Evolutionary conservation across 2,113 vertebrate species (phyloP).

Genomic region (Macaca mulatta): DNA sequence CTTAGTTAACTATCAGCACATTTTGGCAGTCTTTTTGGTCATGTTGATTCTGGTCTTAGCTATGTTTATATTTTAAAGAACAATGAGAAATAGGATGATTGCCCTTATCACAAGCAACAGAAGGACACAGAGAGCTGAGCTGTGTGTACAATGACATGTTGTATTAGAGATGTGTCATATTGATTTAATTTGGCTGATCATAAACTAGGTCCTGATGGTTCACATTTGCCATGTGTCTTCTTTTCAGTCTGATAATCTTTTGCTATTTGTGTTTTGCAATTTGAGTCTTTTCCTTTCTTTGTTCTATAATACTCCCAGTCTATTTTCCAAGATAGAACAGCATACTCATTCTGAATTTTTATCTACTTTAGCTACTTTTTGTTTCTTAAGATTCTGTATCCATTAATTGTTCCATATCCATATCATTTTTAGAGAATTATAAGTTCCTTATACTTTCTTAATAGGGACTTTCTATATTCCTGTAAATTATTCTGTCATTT

Average conservation of each 20-base stretch:
- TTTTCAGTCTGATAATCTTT: neutral
- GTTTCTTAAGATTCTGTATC: neutral
- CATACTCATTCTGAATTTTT: constrained; percentile 1
- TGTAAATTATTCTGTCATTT: neutral
- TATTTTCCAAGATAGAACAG: neutral
- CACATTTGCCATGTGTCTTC: neutral
- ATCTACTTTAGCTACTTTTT: neutral
- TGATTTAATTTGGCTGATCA: constrained; percentile 54
- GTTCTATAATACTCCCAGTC: neutral
- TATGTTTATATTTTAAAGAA: constrained; percentile 66
- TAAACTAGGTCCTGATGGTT: constrained; percentile 2
- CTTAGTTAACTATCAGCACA: constrained; percentile 50
- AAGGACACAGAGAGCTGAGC: constrained; percentile 34
- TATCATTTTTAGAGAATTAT: neutral
- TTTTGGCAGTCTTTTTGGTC: constrained; percentile 65
- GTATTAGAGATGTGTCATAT: constrained; percentile 48
- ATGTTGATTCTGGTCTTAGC: constrained; percentile 51
- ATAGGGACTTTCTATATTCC: neutral
- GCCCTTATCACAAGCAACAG: constrained; percentile 74
- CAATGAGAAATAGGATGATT: constrained; percentile 51
- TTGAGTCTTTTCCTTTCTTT: neutral
- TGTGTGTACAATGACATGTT: neutral
- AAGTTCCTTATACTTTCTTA: neutral
- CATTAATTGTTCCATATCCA: neutral
- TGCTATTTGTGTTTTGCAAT: neutral